These are phyloP conservation scores for Meles meles DNA, from an alignment of 2,113 vertebrate genomes.

Conservation along the genomic window DNA sequence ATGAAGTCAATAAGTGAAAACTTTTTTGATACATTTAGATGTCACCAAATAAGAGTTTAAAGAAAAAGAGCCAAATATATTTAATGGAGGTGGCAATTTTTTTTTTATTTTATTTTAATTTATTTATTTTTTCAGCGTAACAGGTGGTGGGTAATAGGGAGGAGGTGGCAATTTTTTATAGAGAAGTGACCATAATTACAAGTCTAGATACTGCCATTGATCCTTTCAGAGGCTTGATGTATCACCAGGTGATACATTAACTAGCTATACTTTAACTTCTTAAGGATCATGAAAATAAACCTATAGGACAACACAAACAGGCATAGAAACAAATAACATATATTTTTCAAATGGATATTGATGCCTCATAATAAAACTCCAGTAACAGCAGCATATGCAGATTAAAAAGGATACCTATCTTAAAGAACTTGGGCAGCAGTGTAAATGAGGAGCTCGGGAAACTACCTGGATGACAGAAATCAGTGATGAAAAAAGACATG, in stretches of 20 bases:
- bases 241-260: background rate
- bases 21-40: background rate
- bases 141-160: no score
- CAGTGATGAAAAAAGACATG: background rate
- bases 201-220: background rate
- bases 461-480: background rate
- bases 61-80: background rate
- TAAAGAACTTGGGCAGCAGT: background rate
- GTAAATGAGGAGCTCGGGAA: background rate
- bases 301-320: background rate
- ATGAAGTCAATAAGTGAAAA: background rate
- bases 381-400: background rate
- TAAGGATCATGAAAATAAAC: background rate
- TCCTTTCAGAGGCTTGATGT: background rate
- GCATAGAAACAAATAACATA: background rate
- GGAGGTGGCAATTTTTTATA: background rate
- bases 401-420: background rate
- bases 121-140: no score
- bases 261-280: background rate
- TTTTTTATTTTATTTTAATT: no score
- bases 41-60: background rate
- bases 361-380: background rate
- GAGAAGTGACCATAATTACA: background rate
- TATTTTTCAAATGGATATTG: background rate
- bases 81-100: background rate